A percentile compares a stretch with the other conserved stretches of the same genome.
phyloP scores from a whole-genome alignment of 2,888 invertebrate genomes.

The Noctua comes region DNA sequence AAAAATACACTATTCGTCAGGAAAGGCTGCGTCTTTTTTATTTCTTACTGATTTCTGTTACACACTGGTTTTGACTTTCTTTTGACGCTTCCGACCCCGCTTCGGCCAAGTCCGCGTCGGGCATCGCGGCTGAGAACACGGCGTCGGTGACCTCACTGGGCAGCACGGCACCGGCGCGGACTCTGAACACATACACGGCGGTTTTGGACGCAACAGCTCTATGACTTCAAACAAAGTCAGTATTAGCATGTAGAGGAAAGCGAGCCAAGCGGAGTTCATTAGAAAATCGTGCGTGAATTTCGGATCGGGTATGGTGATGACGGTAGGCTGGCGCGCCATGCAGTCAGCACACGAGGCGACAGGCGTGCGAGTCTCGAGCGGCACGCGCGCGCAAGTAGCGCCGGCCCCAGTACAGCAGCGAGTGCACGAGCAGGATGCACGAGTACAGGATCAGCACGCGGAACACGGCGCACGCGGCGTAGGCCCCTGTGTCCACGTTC shows the following conservation, averaged over 20 bases:
- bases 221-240: constrained; percentile 77
- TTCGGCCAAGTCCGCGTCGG: not conserved
- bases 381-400: constrained; percentile 65
- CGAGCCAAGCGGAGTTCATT: constrained; percentile 70
- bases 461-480: constrained; percentile 68
- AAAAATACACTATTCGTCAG: not conserved
- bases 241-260: constrained; percentile 75
- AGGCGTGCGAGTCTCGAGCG: not conserved
- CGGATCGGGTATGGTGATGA: constrained; percentile 65
- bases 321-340: constrained; percentile 38
- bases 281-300: constrained; percentile 67
- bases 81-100: not conserved
- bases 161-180: not conserved
- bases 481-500: constrained; percentile 51
- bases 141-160: not conserved
- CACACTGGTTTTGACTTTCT: not conserved
- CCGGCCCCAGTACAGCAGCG: constrained; percentile 79
- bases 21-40: not conserved
- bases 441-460: constrained; percentile 77
- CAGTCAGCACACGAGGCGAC: constrained; percentile 32
- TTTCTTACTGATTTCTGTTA: constrained; percentile 13
- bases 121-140: too few species aligned
- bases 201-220: constrained; percentile 76
- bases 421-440: constrained; percentile 77
- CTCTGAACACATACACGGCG: not conserved